phyloP scores from a whole-genome alignment of 2,888 invertebrate genomes.

The Dicranocentrus wangi region DNA sequence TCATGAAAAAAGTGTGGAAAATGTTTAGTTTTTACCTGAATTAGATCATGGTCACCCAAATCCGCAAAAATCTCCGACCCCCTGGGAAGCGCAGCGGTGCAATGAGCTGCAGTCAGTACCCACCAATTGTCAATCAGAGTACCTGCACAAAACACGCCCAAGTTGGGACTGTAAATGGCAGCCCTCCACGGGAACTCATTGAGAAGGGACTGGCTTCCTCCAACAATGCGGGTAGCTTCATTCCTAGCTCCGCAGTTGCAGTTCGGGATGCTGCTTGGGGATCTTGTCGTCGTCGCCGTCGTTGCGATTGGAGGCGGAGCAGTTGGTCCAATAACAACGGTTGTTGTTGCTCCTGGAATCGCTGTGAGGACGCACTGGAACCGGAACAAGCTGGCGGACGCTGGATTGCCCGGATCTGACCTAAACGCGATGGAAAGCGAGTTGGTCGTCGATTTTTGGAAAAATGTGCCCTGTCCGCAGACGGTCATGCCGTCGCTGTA shows the following conservation, averaged over 20 bases:
- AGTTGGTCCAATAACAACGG: too few species aligned
- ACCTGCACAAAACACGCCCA: slow-evolving; percentile 67
- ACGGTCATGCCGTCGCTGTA: slow-evolving; percentile 39
- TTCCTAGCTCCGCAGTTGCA: slow-evolving; percentile 61
- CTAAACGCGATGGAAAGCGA: slow-evolving; percentile 55
- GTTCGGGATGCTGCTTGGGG: too few species aligned
- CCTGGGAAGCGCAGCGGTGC: slow-evolving; percentile 46
- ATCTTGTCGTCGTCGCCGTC: slow-evolving; percentile 14
- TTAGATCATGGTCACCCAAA: slow-evolving; percentile 65
- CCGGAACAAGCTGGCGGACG: slow-evolving; percentile 8
- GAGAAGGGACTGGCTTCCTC: slow-evolving; percentile 52
- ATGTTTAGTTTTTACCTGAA: slow-evolving; percentile 38
- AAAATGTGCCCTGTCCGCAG: slow-evolving; percentile 61
- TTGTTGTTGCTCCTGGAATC: background rate
- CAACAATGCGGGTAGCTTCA: slow-evolving; percentile 67
- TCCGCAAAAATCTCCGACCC: slow-evolving; percentile 24
- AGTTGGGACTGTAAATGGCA: slow-evolving; percentile 54
- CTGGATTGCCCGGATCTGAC: slow-evolving; percentile 51
- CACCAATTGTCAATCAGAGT: slow-evolving; percentile 56
- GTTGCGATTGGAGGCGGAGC: background rate
- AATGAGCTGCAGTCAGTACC: slow-evolving; percentile 71
- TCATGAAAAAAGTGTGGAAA: slow-evolving; percentile 54
- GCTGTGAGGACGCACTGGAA: slow-evolving; percentile 37
- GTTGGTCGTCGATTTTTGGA: slow-evolving; percentile 38
- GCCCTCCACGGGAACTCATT: slow-evolving; percentile 69